phyloP scores from a whole-genome alignment of 2,888 invertebrate species.

The Trissoscelio sp. region DNA sequence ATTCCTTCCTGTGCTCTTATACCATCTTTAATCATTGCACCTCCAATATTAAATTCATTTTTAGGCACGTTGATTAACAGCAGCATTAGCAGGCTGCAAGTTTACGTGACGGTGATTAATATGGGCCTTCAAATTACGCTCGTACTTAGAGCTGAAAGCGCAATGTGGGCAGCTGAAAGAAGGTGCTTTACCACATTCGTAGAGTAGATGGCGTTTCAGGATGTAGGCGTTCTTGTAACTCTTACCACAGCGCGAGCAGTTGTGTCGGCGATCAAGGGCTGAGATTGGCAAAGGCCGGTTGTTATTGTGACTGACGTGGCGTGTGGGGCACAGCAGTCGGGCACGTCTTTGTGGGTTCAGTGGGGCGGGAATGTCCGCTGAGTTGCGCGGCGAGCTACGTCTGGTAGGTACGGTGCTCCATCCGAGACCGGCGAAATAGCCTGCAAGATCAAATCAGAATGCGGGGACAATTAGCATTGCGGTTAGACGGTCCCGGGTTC shows the following conservation, averaged over 20 bases:
- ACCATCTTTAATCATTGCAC: too few relatives aligned
- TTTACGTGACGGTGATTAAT: slow-evolving; percentile 82
- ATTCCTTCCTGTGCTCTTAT: too few relatives aligned
- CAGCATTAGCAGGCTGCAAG: slow-evolving; percentile 68
- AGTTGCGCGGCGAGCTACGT: slow-evolving; percentile 49
- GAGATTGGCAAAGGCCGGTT: slow-evolving; percentile 75
- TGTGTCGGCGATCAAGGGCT: slow-evolving; percentile 79
- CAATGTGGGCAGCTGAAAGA: slow-evolving; percentile 83
- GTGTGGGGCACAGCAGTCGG: slow-evolving; percentile 79
- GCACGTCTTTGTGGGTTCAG: slow-evolving; percentile 80
- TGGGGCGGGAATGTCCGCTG: slow-evolving; percentile 78
- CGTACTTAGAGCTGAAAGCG: slow-evolving; percentile 83
- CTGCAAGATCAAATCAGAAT: slow-evolving; percentile 75
- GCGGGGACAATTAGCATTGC: slow-evolving; percentile 54
- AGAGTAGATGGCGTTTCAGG: slow-evolving; percentile 85
- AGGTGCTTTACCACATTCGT: slow-evolving; percentile 84
- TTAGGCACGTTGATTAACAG: slow-evolving; percentile 78
- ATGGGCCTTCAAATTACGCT: slow-evolving; percentile 83
- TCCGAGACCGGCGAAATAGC: slow-evolving; percentile 79
- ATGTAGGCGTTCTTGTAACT: slow-evolving; percentile 87
- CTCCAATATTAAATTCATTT: too few relatives aligned
- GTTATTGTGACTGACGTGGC: slow-evolving; percentile 77
- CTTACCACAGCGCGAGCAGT: slow-evolving; percentile 86
- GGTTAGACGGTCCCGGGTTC: slow-evolving; percentile 34
- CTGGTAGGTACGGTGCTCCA: slow-evolving; percentile 75